Conservation (phyloP, 23 tunicate genomes). For the Oikopleura dioica region DNA sequence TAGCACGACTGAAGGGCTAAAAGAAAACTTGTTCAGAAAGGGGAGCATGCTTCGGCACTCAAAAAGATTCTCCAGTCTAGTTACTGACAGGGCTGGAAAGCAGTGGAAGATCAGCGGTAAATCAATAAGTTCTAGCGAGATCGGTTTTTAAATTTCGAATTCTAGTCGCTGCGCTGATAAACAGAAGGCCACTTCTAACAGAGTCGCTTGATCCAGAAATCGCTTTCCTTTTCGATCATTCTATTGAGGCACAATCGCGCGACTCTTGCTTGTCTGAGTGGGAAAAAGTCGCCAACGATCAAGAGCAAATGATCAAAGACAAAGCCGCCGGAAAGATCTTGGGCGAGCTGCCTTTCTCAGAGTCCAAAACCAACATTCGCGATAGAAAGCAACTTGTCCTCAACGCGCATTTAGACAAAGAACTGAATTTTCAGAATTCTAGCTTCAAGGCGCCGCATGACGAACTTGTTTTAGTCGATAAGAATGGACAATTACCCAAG, state of each 20-base stretch:
- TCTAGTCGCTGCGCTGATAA: neutral
- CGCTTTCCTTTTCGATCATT: neutral
- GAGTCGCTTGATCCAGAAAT: neutral
- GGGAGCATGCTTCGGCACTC: no score
- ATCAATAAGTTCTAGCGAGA: no score
- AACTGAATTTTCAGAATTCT: neutral
- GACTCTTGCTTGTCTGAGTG: neutral
- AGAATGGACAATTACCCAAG: no score
- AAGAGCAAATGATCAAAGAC: neutral
- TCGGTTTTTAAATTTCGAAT: neutral
- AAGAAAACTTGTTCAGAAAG: no score
- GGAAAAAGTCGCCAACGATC: neutral
- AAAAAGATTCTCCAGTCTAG: no score
- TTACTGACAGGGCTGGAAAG: no score
- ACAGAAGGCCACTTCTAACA: neutral
- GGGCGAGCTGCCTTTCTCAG: neutral
- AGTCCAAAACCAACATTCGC: neutral
- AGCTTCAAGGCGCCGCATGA: no score
- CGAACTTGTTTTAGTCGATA: no score
- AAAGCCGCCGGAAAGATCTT: slow-evolving; percentile 11
- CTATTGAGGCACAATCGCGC: neutral
- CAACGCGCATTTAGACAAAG: neutral
- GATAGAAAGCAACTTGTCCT: neutral
- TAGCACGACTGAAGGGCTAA: no score
- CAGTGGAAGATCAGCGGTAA: no score